Evolutionary conservation across 2,888 invertebrate genomes (phyloP).

Genomic region (Stenoptilia bipunctidactyla): DNA sequence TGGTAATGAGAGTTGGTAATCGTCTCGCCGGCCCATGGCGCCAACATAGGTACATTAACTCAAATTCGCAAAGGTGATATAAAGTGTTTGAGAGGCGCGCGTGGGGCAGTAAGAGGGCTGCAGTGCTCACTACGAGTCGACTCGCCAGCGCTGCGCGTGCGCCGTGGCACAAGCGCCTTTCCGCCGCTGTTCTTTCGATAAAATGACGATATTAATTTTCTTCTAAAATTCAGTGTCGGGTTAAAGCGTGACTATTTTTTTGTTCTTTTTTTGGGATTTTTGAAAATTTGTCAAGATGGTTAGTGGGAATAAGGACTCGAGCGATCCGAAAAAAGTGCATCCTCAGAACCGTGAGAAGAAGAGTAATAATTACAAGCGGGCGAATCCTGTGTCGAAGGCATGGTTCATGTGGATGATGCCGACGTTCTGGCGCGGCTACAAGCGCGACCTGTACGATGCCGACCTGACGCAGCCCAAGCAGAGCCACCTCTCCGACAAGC

Average conservation of each 20-base stretch:
- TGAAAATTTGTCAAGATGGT: constrained; percentile 33
- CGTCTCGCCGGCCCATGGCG: too few relatives aligned
- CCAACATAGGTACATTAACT: too few relatives aligned
- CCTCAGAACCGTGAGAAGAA: constrained; percentile 61
- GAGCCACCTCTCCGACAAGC: constrained; percentile 73
- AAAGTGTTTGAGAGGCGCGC: too few relatives aligned
- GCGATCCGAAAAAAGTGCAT: constrained; percentile 52
- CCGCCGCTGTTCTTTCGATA: background rate
- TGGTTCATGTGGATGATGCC: constrained; percentile 70
- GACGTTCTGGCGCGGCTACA: constrained; percentile 72
- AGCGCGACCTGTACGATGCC: constrained; percentile 73
- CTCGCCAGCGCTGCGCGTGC: background rate
- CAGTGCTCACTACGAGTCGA: background rate
- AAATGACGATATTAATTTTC: too few relatives aligned
- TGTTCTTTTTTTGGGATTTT: too few relatives aligned
- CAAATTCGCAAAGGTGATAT: too few relatives aligned
- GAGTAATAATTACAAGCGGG: constrained; percentile 53
- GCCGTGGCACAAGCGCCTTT: background rate
- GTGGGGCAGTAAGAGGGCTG: background rate
- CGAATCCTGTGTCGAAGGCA: constrained; percentile 49
- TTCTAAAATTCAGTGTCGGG: too few relatives aligned
- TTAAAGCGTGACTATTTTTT: too few relatives aligned
- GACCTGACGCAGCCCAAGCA: constrained; percentile 80
- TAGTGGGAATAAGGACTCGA: constrained; percentile 56
- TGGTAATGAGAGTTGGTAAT: too few relatives aligned